Percentiles rank a stretch among this genome's conserved stretches.
Evolutionary conservation across 2,113 vertebrate genomes (phyloP).

Genomic region (Formicarius rufipectus): DNA sequence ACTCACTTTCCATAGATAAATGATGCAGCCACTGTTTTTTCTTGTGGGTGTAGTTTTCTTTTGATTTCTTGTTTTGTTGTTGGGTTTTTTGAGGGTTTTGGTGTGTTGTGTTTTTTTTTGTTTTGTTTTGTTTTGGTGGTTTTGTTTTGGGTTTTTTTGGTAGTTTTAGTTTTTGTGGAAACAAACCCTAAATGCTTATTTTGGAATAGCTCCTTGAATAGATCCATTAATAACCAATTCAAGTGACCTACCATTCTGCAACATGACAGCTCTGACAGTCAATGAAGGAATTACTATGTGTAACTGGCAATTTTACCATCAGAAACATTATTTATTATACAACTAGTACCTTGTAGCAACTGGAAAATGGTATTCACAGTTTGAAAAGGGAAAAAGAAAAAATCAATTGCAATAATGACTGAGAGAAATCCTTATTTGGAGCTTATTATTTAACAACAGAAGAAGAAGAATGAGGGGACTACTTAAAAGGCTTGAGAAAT

Average conservation of each 20-base stretch:
- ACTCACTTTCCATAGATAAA: slow-evolving; percentile 19
- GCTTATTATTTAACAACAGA: slow-evolving; percentile 13
- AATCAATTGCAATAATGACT: not conserved
- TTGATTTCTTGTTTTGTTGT: not conserved
- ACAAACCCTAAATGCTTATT: slow-evolving; percentile 6
- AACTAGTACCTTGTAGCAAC: not conserved
- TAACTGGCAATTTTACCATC: slow-evolving; percentile 45
- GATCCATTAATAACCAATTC: not conserved
- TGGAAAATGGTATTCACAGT: not conserved
- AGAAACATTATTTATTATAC: not conserved
- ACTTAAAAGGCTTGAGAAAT: not conserved
- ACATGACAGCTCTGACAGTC: slow-evolving; percentile 17
- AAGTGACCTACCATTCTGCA: slow-evolving; percentile 10
- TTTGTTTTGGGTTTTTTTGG: not conserved
- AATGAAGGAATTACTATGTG: not conserved
- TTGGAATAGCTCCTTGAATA: slow-evolving; percentile 13
- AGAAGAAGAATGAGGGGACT: not conserved
- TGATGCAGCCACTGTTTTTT: not conserved
- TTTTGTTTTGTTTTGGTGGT: not conserved
- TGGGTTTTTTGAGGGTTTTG: not conserved
- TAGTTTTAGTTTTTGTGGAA: not conserved
- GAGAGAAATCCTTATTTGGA: slow-evolving; percentile 16
- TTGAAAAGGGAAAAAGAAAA: slow-evolving; percentile 15
- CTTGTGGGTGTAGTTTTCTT: too few species aligned
- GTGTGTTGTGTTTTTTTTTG: too few species aligned